These are phyloP conservation scores for Pedetes capensis DNA, from an alignment of 2,113 vertebrate species.

Conservation along the genomic window DNA sequence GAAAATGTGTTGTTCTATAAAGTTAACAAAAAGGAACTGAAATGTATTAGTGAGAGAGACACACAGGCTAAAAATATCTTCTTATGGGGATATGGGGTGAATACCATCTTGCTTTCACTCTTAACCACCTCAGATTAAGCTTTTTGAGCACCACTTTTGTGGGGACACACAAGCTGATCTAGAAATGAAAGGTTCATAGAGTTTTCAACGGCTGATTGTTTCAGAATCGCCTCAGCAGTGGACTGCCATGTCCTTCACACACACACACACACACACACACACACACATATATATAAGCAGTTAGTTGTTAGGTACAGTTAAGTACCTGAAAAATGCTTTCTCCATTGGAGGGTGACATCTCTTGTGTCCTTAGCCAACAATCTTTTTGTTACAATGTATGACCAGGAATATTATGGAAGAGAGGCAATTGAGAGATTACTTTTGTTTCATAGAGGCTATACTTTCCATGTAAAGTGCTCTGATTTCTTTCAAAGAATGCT, in stretches of 20 bases:
- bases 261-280: too few relatives aligned
- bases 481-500: neutral
- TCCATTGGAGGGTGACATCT: neutral
- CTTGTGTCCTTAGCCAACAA: neutral
- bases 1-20: conserved; percentile 67
- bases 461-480: conserved; percentile 33
- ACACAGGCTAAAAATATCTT: conserved; percentile 57
- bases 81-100: conserved; percentile 64
- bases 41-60: conserved; percentile 57
- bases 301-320: too few relatives aligned
- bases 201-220: too few relatives aligned
- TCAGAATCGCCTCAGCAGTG: too few relatives aligned
- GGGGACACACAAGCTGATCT: conserved; percentile 79
- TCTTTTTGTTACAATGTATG: neutral
- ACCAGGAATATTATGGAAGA: conserved; percentile 26
- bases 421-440: neutral
- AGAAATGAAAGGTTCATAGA: conserved; percentile 69
- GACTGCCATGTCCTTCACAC: too few relatives aligned
- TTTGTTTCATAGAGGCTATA: neutral
- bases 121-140: conserved; percentile 78
- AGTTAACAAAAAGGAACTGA: conserved; percentile 66
- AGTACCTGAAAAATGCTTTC: neutral
- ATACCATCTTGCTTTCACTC: conserved; percentile 75
- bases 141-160: conserved; percentile 82
- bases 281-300: too few relatives aligned